Percentiles rank a stretch among this genome's conserved stretches.
Evolutionary conservation across 2,888 invertebrate species (phyloP).

Genomic region (Sycophila texana): DNA sequence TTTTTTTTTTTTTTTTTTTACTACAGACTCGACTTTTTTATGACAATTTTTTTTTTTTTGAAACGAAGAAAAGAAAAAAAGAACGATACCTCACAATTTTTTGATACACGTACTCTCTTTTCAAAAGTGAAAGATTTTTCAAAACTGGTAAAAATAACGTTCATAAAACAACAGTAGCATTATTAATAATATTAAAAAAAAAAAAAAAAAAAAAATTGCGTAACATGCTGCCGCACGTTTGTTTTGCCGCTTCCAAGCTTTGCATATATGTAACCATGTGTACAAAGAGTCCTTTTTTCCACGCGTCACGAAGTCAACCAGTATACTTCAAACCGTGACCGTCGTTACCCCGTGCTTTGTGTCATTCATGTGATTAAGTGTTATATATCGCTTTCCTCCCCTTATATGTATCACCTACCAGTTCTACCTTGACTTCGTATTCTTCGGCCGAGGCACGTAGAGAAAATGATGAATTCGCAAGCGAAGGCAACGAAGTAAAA

Average conservation of each 20-base stretch:
- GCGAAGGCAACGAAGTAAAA: not conserved
- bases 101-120: not conserved
- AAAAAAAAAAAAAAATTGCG: constrained; percentile 3
- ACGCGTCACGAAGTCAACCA: constrained; percentile 28
- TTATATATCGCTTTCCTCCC: constrained; percentile 24
- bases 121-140: not conserved
- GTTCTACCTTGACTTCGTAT: constrained; percentile 26
- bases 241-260: constrained; percentile 52
- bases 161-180: not conserved
- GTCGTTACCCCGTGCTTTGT: constrained; percentile 25
- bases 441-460: constrained; percentile 33
- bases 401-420: constrained; percentile 37
- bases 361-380: constrained; percentile 43
- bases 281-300: constrained; percentile 11
- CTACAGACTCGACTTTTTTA: not conserved
- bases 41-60: not conserved
- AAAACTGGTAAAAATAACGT: not conserved
- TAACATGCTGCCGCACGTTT: constrained; percentile 53
- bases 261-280: constrained; percentile 34
- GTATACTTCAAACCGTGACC: constrained; percentile 34
- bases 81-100: constrained; percentile 16
- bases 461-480: constrained; percentile 17
- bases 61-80: too few species aligned
- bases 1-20: not conserved
- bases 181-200: too few species aligned